Evolutionary conservation across 2,113 vertebrate genomes (phyloP), one percentile per base, ranked within the genome.

Genomic region (Bubo blakistoni): DNA sequence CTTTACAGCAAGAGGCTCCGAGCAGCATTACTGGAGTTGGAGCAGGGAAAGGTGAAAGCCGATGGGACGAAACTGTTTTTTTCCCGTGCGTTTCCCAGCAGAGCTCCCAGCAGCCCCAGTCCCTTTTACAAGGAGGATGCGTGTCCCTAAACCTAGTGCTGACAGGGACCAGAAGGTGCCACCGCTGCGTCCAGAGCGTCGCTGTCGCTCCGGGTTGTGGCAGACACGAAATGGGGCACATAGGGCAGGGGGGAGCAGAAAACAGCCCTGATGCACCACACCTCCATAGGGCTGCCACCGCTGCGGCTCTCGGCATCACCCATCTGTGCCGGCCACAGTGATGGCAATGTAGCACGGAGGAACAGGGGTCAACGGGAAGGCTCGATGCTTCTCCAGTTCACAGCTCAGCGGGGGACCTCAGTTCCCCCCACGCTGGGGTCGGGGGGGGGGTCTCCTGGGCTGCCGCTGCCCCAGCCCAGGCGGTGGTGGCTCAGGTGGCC

Each of bases 311-410:
- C 10, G 1, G 57, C 32, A 9, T 65, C 73, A 16, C 55, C 24
- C 2, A 0, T 27, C 65, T 36, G 63, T 30, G 51, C 58, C 1
- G 3, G 30, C 21, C 71, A 9, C 40, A 38, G 2, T 13, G 17
- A 30, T 70, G 34, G 51, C 59, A 46, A 13, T 4, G 3, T 0
- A 1, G 66, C 6, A 0, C 0, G 0, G 78, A 86, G 40, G 67
- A 29, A 29, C 27, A 30, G 20, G 52, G 15, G 7, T 2, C 74
- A 24, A 3, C 2, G 24, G 81, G n/a, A 87, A n/a, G n/a, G 73
- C 61, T 88, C 2, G 2, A 1, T 32, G 54, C 4, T 8, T 16
- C 49, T 36, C 44, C 74, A 42, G 88, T 8, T 71, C 91, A 21
- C 54, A 30, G 80, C 62, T 51, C 0, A 0, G 32, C 42, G 47